Evolutionary conservation across 2,113 vertebrate species (phyloP).

Genomic region (Silurus asotus): DNA sequence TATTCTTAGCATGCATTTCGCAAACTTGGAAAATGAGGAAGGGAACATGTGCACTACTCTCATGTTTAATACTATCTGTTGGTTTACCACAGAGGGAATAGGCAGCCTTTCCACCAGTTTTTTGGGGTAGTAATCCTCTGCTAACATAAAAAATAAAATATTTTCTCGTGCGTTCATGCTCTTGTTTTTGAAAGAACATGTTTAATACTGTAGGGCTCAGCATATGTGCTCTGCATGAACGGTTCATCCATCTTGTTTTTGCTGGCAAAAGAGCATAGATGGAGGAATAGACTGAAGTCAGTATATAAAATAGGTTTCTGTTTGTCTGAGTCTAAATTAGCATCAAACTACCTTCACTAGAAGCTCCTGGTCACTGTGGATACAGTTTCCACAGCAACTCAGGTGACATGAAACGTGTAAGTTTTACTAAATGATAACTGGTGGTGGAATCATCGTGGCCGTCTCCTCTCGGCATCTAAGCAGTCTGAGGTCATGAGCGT

Average conservation of each 20-base stretch:
- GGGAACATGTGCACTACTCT: neutral
- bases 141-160: neutral
- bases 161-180: neutral
- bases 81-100: slow-evolving; percentile 21
- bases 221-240: neutral
- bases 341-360: neutral
- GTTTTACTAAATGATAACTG: neutral
- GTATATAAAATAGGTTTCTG: neutral
- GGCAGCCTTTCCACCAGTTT: neutral
- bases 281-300: neutral
- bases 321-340: neutral
- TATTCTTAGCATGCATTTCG: neutral
- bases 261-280: neutral
- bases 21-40: slow-evolving; percentile 39
- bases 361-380: slow-evolving; percentile 7
- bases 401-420: neutral
- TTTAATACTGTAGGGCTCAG: neutral
- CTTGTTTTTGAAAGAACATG: neutral
- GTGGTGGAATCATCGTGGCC: neutral
- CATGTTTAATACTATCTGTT: neutral
- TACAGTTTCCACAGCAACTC: slow-evolving; percentile 22
- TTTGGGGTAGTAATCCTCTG: neutral
- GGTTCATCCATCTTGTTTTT: slow-evolving; percentile 2
- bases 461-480: neutral
- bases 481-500: neutral